Base-by-base conservation (phyloP, 1,140 invertebrate genomes). In the Triops cancriformis region DNA sequence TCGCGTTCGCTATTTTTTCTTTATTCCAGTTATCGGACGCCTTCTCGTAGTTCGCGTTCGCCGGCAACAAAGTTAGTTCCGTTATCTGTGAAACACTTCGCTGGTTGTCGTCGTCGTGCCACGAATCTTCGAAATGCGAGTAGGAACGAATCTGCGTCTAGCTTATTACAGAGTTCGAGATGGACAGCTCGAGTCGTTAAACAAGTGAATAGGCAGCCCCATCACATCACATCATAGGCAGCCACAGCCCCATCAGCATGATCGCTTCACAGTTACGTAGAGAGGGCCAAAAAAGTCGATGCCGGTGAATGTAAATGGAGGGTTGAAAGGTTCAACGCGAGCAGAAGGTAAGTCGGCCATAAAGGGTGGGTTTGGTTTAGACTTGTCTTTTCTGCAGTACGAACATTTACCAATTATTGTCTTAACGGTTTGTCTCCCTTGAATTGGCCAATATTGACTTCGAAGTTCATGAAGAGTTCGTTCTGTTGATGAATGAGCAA, bases 131-230 rank as follows among this genome's bases (percentile, higher is more conserved):
- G 72, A 0, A 84, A 78, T 4, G 77, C 43, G 12, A 76, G 28
- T 26, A 83, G 28, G 41, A 83, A 82, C 0, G 77, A 76, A 0
- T 77, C 79, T 4, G 82, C 81, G 18, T 26, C 73, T 1, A 83
- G 73, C 28, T 76, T 74, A 3, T 74, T 64, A n/a, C n/a, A 0
- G 80, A 81, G 37, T 76, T 83, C 82, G 31, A 87, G 26, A 77
- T 88, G 86, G 0, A 87, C 80, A 0, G 85, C 85, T 77, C 85
- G 80, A 82, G 83, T 73, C 76, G 81, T 42, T 80, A 82, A 75
- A 75, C 83, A 85, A 0, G 83, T 86, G 73, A 85, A 85, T 7
- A 87, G 4, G 12, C 80, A 42, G 3, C 82, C 80, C 26, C 80
- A 83, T 3, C 79, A 27, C 76, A 83, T 83, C 73, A 75, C 79